Evolutionary conservation across 2,797 vertebrate species (phyloP).

Genomic region (Propithecus perrieri): DNA sequence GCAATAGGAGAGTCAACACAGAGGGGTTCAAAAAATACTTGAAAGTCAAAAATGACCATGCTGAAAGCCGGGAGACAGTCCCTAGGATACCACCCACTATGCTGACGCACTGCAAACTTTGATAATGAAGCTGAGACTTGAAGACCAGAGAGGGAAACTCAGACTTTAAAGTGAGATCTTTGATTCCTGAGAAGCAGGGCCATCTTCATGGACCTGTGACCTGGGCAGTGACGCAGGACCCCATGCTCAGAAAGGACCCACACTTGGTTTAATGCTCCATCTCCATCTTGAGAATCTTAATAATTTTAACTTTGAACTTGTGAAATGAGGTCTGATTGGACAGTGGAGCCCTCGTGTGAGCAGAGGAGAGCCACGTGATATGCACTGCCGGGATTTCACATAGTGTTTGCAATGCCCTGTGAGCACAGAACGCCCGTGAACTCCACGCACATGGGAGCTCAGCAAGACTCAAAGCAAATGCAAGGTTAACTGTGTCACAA

Average conservation of each 20-base stretch:
- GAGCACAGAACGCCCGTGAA: not conserved
- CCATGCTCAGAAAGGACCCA: not conserved
- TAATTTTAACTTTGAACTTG: not conserved
- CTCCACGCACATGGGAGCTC: fast-evolving
- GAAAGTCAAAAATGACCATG: not conserved
- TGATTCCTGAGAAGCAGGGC: not conserved
- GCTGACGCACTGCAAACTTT: not conserved
- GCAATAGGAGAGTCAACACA: not conserved
- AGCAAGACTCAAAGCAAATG: not conserved
- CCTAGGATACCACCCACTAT: not conserved
- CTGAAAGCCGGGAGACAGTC: not conserved
- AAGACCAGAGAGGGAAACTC: not conserved
- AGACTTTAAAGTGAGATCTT: not conserved
- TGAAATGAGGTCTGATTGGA: not conserved
- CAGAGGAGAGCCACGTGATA: not conserved
- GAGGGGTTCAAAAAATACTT: not conserved
- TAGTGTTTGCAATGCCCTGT: not conserved
- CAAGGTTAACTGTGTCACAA: not conserved
- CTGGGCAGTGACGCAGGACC: not conserved
- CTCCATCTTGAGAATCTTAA: not conserved
- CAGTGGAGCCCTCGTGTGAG: not conserved
- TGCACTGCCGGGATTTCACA: not conserved
- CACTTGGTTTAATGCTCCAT: not conserved
- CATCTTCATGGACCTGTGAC: not conserved
- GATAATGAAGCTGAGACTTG: not conserved